phyloP scores from a whole-genome alignment of 1,140 invertebrate genomes.

The Steinernema khuongi region DNA sequence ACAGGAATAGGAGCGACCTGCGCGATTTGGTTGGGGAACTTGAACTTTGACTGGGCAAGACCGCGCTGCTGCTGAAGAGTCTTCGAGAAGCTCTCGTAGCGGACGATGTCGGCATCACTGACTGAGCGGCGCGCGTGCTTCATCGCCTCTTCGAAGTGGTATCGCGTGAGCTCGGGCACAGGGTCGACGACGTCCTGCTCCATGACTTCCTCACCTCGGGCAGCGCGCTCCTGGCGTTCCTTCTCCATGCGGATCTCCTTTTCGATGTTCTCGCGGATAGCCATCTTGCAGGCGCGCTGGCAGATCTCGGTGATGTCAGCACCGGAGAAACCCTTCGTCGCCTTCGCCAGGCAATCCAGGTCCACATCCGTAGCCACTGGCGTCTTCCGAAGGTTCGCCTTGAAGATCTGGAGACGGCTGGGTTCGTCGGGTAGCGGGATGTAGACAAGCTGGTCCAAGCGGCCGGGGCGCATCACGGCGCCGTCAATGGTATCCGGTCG shows the following conservation, averaged over 20 bases:
- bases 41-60: slow-evolving; percentile 33
- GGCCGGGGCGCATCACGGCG: slow-evolving; percentile 89
- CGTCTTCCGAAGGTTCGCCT: no score
- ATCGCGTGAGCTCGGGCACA: slow-evolving; percentile 88
- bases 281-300: no score
- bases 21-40: slow-evolving; percentile 33
- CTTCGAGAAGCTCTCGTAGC: no score
- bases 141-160: slow-evolving; percentile 98
- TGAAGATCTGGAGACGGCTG: slow-evolving; percentile 87
- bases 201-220: slow-evolving; percentile 69
- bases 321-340: no score
- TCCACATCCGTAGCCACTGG: slow-evolving; percentile 88
- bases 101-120: no score
- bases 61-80: slow-evolving; percentile 35
- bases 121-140: slow-evolving; percentile 87
- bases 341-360: no score
- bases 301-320: no score
- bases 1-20: neutral
- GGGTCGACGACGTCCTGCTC: slow-evolving; percentile 82
- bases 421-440: slow-evolving; percentile 97
- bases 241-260: slow-evolving; percentile 82
- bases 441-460: slow-evolving; percentile 96
- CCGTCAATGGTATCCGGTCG: slow-evolving; percentile 95
- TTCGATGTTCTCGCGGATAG: slow-evolving; percentile 94
- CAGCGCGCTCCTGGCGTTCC: slow-evolving; percentile 73